Evolutionary conservation across 2,113 vertebrate species (phyloP).

Genomic region (Bubalus kerabau): DNA sequence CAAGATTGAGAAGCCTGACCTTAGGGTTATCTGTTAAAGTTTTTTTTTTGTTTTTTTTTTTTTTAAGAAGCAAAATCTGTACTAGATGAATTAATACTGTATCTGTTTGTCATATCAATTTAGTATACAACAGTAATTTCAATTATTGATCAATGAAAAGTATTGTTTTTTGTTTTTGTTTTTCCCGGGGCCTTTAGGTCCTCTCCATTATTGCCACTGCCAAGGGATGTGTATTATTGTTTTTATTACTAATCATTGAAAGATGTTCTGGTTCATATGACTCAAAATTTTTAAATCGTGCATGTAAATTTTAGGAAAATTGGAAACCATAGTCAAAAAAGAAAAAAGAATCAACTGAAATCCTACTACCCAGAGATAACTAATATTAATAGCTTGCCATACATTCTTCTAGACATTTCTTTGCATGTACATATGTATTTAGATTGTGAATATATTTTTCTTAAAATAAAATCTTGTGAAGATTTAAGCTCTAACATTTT

Average conservation of each 20-base stretch:
- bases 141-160: neutral
- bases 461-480: slow-evolving; percentile 20
- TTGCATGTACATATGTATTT: neutral
- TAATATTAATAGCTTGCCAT: neutral
- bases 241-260: neutral
- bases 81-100: neutral
- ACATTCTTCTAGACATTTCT: neutral
- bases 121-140: neutral
- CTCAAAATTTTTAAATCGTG: neutral
- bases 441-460: neutral
- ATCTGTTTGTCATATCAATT: neutral
- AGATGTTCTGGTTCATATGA: neutral
- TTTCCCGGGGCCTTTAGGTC: no score
- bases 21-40: neutral
- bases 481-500: neutral
- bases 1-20: neutral
- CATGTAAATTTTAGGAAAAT: neutral
- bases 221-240: neutral
- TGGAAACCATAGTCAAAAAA: neutral
- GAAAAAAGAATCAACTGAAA: neutral
- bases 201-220: no score
- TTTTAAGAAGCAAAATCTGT: neutral
- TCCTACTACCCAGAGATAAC: neutral
- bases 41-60: neutral
- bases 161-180: neutral